A percentile compares a stretch with the other conserved stretches of the same genome.
phyloP scores from a whole-genome alignment of 1,140 invertebrate species.

The Artemia franciscana region DNA sequence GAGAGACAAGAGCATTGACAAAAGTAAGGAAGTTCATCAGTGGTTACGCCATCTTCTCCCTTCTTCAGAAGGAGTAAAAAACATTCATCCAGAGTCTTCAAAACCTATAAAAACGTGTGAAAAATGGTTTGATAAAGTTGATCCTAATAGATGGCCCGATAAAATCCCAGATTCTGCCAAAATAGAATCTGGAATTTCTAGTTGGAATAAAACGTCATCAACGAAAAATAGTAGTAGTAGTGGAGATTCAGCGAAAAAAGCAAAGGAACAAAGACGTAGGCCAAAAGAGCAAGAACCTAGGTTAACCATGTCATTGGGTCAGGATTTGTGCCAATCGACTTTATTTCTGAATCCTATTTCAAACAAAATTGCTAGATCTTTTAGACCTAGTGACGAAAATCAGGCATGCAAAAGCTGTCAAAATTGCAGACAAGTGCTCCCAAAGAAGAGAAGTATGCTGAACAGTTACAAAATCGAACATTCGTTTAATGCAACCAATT shows the following conservation, averaged over 20 bases:
- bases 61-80: neutral
- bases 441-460: constrained; percentile 14
- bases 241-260: neutral
- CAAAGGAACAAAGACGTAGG: neutral
- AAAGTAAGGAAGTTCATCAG: neutral
- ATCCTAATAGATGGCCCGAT: neutral
- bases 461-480: constrained; percentile 13
- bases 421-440: constrained; percentile 13
- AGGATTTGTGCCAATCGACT: neutral
- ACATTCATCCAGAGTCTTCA: neutral
- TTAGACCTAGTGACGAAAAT: neutral
- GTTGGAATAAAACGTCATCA: neutral
- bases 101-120: neutral
- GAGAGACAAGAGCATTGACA: neutral
- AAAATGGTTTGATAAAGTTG: neutral
- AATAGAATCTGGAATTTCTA: neutral
- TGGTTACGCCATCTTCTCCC: neutral
- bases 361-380: neutral
- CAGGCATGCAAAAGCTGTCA: constrained; percentile 18
- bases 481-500: constrained; percentile 1
- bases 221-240: neutral
- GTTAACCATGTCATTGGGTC: neutral
- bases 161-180: neutral
- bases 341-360: neutral
- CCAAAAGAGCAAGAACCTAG: neutral